Percentiles rank a stretch among this genome's conserved stretches.
Conservation (phyloP, 2,113 vertebrate species). For the Oryzias javanicus region DNA sequence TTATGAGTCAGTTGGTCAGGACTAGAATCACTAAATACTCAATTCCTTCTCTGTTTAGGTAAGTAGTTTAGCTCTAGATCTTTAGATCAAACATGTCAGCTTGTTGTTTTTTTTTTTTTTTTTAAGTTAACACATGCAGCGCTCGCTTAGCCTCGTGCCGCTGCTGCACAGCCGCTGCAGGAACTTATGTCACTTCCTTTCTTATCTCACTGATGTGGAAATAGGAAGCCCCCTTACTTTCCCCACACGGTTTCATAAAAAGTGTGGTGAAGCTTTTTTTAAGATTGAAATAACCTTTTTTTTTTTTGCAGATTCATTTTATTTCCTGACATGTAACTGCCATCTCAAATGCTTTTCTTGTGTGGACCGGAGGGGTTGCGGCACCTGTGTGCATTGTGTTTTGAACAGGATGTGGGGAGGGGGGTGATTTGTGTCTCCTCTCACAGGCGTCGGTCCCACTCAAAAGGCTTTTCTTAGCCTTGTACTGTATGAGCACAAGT, state of each 20-base stretch:
- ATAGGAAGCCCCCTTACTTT: slow-evolving; percentile 70
- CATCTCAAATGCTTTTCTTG: slow-evolving; percentile 5
- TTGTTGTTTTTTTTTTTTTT: slow-evolving; percentile 6
- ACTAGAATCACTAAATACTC: neutral
- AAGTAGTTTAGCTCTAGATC: neutral
- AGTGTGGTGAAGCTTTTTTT: slow-evolving; percentile 13
- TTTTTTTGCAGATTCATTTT: neutral
- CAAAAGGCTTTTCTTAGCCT: slow-evolving; percentile 31
- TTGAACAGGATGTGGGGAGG: slow-evolving; percentile 48
- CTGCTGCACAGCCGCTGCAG: slow-evolving; percentile 40
- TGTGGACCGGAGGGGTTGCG: neutral
- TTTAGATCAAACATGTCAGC: slow-evolving; percentile 1
- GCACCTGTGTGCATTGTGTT: slow-evolving; percentile 35
- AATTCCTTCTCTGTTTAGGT: too few species aligned
- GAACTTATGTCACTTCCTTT: slow-evolving; percentile 77
- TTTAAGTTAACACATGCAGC: slow-evolving; percentile 27
- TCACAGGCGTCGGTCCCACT: slow-evolving; percentile 32
- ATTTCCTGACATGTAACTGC: slow-evolving; percentile 24
- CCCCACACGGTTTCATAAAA: slow-evolving; percentile 37
- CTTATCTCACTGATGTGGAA: slow-evolving; percentile 62
- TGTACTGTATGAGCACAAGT: slow-evolving; percentile 48
- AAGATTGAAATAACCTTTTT: slow-evolving; percentile 19
- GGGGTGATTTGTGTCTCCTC: slow-evolving; percentile 33
- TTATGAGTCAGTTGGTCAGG: neutral
- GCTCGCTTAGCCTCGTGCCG: slow-evolving; percentile 29